Evolutionary conservation across 2,888 invertebrate species (phyloP), one percentile per base, ranked within the genome.

Genomic region (Poecilus cupreus): DNA sequence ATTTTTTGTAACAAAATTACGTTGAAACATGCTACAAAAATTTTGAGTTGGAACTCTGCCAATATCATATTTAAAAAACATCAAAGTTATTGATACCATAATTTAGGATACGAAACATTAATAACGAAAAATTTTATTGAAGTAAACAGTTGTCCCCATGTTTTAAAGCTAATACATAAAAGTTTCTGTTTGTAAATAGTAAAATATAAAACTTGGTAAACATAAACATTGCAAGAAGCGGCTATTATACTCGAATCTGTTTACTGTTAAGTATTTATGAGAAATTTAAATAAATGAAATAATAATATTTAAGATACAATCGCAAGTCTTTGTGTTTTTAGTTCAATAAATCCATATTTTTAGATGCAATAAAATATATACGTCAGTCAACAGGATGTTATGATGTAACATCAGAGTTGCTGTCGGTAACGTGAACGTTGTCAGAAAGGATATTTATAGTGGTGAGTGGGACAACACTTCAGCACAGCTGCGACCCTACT

Each of bases 1-100:
- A 88, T 87, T 85, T 87, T 87, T 88, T 87, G 87, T 87, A 86
- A 86, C 86, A 86, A 85, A 85, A 85, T 86, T 85, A 85, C 84
- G 86, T 86, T 84, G 85, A 85, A 86, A 85, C 85, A 85, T 85
- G 85, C 85, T 84, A 84, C 85, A 86, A 86, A 81, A 86, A 86
- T 86, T 86, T 85, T 83, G 82, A 82, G 82, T 85, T 88, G 87
- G 87, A 85, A 49, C 74, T 26, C 4, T 85, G 87, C 87, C 87
- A 87, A 86, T 72, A 82, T 80, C 70, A 80, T 80, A 80, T 80
- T 80, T 80, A 80, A 80, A 60, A 78, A 80, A 72, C 37, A 80
- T 72, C 22, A 70, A 57, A 80, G 39, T 80, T 70, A 79, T 46
- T 43, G 24, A 78, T 77, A 22, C 60, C 20, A 46, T 49, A 57